phyloP scores from a whole-genome alignment of 1,140 invertebrate species.

The Drosophila sechellia region DNA sequence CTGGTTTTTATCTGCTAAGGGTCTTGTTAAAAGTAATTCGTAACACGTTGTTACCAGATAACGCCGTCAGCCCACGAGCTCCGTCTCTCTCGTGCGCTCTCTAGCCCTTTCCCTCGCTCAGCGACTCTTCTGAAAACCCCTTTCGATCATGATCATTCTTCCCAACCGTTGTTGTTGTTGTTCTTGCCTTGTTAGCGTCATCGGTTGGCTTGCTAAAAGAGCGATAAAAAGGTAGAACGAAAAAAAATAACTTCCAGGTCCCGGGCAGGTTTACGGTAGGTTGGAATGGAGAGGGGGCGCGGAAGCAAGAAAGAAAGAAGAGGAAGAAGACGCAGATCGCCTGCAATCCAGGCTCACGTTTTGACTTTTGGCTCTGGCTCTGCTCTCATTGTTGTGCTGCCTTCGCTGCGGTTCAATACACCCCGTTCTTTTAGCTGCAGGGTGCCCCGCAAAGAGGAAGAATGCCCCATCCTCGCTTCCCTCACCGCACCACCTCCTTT shows the following conservation, averaged over 20 bases:
- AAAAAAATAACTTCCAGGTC: conserved; percentile 44
- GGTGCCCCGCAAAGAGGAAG: conserved; percentile 60
- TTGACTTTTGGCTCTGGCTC: conserved; percentile 77
- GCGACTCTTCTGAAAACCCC: conserved; percentile 19
- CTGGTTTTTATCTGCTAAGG: conserved; percentile 83
- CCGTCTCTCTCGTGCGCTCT: conserved; percentile 22
- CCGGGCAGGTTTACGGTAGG: conserved; percentile 21
- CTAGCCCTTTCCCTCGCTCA: conserved; percentile 20
- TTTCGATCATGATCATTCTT: conserved; percentile 24
- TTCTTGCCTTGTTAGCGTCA: conserved; percentile 72
- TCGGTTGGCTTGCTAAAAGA: conserved; percentile 73
- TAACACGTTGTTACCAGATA: conserved; percentile 85
- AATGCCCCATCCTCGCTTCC: conserved; percentile 27
- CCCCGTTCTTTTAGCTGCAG: conserved; percentile 74
- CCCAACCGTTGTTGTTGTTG: conserved; percentile 19
- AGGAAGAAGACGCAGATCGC: conserved; percentile 27
- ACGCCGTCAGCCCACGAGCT: conserved; percentile 65
- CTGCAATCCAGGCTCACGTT: conserved; percentile 74
- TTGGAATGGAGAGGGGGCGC: not conserved
- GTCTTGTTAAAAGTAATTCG: conserved; percentile 85
- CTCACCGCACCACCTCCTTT: not conserved
- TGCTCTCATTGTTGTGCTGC: conserved; percentile 31
- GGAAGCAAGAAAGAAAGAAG: not conserved
- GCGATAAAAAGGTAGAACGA: conserved; percentile 65
- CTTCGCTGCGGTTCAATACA: conserved; percentile 63